These are phyloP conservation scores for Charina bottae DNA, from an alignment of 2,113 vertebrate species.

Conservation along the genomic window DNA sequence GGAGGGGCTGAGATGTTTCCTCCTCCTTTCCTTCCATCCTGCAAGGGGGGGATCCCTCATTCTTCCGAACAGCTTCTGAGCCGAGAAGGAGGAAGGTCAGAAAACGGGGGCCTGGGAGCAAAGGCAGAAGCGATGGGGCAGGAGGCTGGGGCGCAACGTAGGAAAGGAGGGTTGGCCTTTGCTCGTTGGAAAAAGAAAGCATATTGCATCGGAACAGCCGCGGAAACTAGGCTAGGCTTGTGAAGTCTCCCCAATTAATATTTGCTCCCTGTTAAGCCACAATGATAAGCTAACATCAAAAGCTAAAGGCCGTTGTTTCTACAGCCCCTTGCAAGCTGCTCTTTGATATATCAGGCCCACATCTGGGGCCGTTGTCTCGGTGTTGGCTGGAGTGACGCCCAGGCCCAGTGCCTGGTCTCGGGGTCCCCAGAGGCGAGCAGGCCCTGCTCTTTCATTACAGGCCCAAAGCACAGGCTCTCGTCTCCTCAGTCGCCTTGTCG, in stretches of 20 bases:
- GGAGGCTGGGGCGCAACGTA: not conserved
- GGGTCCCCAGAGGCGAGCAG: not conserved
- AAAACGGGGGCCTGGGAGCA: not conserved
- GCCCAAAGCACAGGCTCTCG: not conserved
- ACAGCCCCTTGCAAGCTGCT: not conserved
- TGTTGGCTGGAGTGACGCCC: not conserved
- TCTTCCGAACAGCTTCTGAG: not conserved
- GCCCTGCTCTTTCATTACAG: no score
- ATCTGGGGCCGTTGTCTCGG: not conserved
- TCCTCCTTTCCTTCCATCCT: not conserved
- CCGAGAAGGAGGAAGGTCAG: not conserved
- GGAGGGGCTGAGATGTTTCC: not conserved
- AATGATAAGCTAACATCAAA: not conserved
- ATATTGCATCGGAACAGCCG: not conserved
- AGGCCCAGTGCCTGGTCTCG: rapidly evolving
- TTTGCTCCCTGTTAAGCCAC: not conserved
- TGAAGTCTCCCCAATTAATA: not conserved
- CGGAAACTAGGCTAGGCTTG: not conserved
- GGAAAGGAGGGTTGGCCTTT: not conserved
- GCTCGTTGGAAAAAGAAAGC: not conserved
- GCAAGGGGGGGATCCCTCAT: not conserved
- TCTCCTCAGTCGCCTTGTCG: no score
- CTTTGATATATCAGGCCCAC: not conserved
- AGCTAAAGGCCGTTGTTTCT: not conserved
- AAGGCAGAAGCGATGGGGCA: not conserved